Base-by-base conservation (phyloP, 2,113 vertebrate species). In the Cebidichthys violaceus region DNA sequence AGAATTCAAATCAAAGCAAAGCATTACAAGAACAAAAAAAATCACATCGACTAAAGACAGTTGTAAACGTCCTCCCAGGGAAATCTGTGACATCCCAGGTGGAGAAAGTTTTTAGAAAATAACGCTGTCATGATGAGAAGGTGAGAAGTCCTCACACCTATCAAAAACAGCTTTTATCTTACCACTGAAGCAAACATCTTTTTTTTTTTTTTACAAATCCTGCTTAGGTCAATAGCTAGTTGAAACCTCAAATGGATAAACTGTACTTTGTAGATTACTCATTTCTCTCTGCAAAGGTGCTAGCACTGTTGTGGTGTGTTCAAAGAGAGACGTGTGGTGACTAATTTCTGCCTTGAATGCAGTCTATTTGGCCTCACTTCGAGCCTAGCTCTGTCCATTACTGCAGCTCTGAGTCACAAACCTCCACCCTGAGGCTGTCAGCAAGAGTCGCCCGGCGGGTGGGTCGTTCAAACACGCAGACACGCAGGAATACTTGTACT, bases 391-490 rank as follows among this genome's bases (percentile, higher is more conserved):
- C 83, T 72, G 82, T 87, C 85, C 81, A 92, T 91, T 85, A 90
- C 84, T 86, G 86, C 82, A 80, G 68, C 88, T 90, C 87, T 89
- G 90, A 90, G 83, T 92, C 90, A 93, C 88, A 92, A 85, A 89
- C 85, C 83, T 89, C 73, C 85, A 82, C 88, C 88, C 91, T 64
- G 81, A 84, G 84, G 84, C 89, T 87, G 85, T 89, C 90, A 88
- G 87, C 73, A 61, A 83, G 81, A 85, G 84, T 89, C 86, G 55
- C 57, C 77, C 76, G 69, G 76, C 50, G 15, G 68, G 69, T 24
- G 43, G 70, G 73, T 72, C 13, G 8, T 79, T 86, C 64, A 78
- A 70, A 88, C 78, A 84, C 86, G 83, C 73, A 69, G 59, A 81
- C 66, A 74, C 39, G 52, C 54, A 37, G 22, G n/a, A 77, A 83